Evolutionary conservation across 2,113 vertebrate genomes (phyloP).

Genomic region (Mohoua ochrocephala): DNA sequence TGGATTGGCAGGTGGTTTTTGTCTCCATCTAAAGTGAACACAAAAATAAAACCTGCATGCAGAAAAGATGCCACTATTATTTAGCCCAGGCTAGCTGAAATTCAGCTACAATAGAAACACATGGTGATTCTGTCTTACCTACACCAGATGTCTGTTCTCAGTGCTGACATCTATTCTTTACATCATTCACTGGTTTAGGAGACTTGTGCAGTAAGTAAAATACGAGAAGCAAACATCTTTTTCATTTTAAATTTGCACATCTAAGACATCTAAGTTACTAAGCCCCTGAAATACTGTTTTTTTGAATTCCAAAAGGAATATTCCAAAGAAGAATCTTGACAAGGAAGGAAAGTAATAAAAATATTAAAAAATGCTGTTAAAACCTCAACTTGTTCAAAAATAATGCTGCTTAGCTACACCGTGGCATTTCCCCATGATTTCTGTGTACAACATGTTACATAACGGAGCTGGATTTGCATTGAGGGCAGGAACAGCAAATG

Average conservation of each 20-base stretch:
- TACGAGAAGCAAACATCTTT: not conserved
- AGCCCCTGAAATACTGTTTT: not conserved
- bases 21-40: conserved; percentile 26
- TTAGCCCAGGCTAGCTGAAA: not conserved
- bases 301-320: not conserved
- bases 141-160: not conserved
- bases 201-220: not conserved
- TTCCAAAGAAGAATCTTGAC: not conserved
- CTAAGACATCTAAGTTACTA: not conserved
- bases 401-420: not conserved
- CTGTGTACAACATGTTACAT: not conserved
- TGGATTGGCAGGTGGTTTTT: conserved; percentile 45
- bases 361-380: not conserved
- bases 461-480: not conserved
- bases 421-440: not conserved
- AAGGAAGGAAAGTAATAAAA: not conserved
- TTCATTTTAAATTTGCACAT: not conserved
- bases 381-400: not conserved
- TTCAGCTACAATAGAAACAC: not conserved
- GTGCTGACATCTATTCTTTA: not conserved
- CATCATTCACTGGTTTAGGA: not conserved
- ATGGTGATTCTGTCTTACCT: not conserved
- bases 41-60: conserved; percentile 23
- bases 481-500: not conserved
- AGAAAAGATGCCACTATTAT: not conserved